A percentile compares a stretch with the other conserved stretches of the same genome.
Evolutionary conservation across 2,797 vertebrate species (phyloP).

Genomic region (Gallinago nigripennis): DNA sequence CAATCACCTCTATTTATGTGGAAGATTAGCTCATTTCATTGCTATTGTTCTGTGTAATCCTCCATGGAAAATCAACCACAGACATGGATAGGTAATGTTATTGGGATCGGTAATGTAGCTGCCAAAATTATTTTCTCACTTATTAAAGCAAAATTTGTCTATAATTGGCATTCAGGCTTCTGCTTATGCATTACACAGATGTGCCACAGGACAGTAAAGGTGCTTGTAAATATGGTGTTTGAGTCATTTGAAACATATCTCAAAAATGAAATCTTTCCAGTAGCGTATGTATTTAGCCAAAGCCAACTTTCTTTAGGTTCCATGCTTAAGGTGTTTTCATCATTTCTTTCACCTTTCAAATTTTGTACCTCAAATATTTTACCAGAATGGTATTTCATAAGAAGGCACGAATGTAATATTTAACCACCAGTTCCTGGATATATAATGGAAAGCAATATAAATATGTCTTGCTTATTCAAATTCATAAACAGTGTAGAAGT

Average conservation of each 20-base stretch:
- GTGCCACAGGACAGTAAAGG: background rate
- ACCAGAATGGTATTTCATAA: background rate
- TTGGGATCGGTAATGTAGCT: background rate
- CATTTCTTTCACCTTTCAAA: background rate
- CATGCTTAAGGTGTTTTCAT: background rate
- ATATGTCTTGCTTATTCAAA: background rate
- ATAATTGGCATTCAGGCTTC: background rate
- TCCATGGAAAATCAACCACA: background rate
- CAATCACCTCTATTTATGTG: background rate
- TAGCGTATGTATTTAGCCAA: background rate
- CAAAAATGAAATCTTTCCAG: background rate
- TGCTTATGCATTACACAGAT: background rate
- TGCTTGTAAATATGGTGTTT: background rate
- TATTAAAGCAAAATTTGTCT: background rate
- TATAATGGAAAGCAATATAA: background rate
- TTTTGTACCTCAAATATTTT: background rate
- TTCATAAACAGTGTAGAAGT: background rate
- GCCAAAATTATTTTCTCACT: constrained; percentile 14
- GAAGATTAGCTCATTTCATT: background rate
- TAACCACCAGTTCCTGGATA: background rate
- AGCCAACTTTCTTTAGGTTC: background rate
- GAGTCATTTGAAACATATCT: background rate
- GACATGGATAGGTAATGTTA: background rate
- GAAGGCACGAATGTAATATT: background rate
- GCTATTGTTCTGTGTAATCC: background rate